A percentile compares a stretch with the other conserved stretches of the same genome.
These are phyloP conservation scores for Hycleus phaleratus DNA, from an alignment of 1,140 invertebrate species.

Conservation along the genomic window DNA sequence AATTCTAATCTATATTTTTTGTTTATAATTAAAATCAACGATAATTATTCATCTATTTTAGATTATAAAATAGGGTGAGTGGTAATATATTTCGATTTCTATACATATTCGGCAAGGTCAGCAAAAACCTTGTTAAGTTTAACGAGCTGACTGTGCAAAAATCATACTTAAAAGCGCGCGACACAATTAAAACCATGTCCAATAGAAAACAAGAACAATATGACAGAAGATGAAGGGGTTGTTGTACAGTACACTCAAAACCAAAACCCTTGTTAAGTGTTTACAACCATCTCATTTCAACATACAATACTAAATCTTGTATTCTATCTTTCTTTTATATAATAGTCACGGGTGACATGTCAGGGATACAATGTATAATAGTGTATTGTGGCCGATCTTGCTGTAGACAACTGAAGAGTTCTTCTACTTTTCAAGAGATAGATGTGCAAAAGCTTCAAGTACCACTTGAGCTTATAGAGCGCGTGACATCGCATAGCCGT, in stretches of 20 bases:
- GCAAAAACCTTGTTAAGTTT: neutral
- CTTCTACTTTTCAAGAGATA: slow-evolving; percentile 12
- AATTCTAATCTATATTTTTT: too few relatives aligned
- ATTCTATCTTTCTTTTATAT: neutral
- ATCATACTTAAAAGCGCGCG: slow-evolving; percentile 2
- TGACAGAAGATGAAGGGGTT: neutral
- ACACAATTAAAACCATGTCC: slow-evolving; percentile 8
- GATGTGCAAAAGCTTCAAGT: slow-evolving; percentile 24
- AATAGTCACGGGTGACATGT: slow-evolving; percentile 6
- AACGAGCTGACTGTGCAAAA: slow-evolving; percentile 10
- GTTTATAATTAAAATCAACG: too few relatives aligned
- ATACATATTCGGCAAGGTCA: too few relatives aligned
- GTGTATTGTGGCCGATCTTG: slow-evolving; percentile 23
- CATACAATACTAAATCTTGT: neutral
- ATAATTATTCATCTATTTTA: too few relatives aligned
- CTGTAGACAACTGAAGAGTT: slow-evolving; percentile 22
- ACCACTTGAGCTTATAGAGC: slow-evolving; percentile 21
- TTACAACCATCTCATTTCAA: too few relatives aligned
- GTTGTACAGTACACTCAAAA: too few relatives aligned
- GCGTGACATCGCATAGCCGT: slow-evolving; percentile 28
- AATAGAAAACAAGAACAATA: slow-evolving; percentile 8
- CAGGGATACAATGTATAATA: slow-evolving; percentile 21
- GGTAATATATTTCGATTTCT: too few relatives aligned
- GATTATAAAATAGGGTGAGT: too few relatives aligned
- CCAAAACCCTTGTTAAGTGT: too few relatives aligned